Evolutionary conservation across 2,797 vertebrate species (phyloP), one percentile per base, ranked within the genome.

Genomic region (Melanotaenia boesemani): DNA sequence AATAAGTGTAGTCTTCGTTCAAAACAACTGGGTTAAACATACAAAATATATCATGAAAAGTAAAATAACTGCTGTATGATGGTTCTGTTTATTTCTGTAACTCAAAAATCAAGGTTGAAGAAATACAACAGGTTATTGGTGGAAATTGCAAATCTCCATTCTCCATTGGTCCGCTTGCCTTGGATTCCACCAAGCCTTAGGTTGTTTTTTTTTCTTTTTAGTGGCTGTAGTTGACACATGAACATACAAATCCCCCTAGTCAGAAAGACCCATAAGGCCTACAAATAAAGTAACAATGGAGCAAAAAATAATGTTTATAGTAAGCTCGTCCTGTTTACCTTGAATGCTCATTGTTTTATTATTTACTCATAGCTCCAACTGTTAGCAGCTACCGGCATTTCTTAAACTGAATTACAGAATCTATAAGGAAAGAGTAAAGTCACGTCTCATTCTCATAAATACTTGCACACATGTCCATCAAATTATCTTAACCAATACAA

Each of bases 1-100:
- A 32, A 63, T 77, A 68, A 65, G 52, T 77, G 74, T 15, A 54
- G 57, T 63, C n/a, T 63, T 66, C 13, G 37, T 79, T 48, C 30
- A 57, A 24, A 72, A 63, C 57, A 41, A 41, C 12, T 15, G 10
- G 37, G 37, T 37, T 37, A 37, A 4, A 41, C 12, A 15, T 41
- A 13, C 11, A 37, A 37, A 41, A 72, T 67, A 30, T 30, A 30
- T 30, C 28, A 9, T 60, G 56, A 20, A 60, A 22, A 5, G 41
- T 57, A 39, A 6, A 74, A 63, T 58, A 68, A 69, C 46, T 63
- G 8, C 24, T 15, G 18, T 39, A 44, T 44, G 50, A 54, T 24
- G 9, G n/a, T 39, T 67, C 30, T 65, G 20, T 37, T 16, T 56
- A 68, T 30, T 54, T 4, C 6, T 52, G 2, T 52, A 7, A 44